phyloP scores from a whole-genome alignment of 2,797 vertebrate species.

The Peromyscus attwateri region DNA sequence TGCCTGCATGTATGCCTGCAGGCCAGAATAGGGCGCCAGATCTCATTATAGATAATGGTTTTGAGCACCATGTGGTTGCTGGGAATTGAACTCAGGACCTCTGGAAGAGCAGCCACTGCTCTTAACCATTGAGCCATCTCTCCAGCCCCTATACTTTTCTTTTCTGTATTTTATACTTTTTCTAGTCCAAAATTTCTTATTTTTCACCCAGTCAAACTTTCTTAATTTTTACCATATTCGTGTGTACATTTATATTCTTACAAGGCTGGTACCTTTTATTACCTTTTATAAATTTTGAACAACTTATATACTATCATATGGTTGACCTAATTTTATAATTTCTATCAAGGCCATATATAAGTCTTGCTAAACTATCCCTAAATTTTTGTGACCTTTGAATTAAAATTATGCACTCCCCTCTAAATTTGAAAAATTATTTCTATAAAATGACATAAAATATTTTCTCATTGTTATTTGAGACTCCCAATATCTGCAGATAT shows the following conservation, averaged over 20 bases:
- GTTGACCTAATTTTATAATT: neutral
- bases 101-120: too few species aligned
- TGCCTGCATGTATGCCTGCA: too few species aligned
- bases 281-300: neutral
- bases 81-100: too few species aligned
- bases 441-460: neutral
- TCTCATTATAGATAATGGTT: too few species aligned
- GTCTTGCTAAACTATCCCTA: neutral
- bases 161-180: neutral
- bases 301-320: neutral
- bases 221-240: neutral
- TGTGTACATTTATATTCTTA: neutral
- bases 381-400: neutral
- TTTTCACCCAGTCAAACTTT: neutral
- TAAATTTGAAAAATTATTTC: conserved; percentile 7
- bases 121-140: too few species aligned
- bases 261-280: neutral
- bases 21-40: too few species aligned
- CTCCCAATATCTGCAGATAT: neutral
- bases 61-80: too few species aligned
- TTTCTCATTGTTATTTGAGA: neutral
- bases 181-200: neutral
- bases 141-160: neutral
- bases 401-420: neutral
- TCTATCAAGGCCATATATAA: neutral